Base-by-base conservation (phyloP, 2,888 invertebrate genomes). In the Ochlodes sylvanus region DNA sequence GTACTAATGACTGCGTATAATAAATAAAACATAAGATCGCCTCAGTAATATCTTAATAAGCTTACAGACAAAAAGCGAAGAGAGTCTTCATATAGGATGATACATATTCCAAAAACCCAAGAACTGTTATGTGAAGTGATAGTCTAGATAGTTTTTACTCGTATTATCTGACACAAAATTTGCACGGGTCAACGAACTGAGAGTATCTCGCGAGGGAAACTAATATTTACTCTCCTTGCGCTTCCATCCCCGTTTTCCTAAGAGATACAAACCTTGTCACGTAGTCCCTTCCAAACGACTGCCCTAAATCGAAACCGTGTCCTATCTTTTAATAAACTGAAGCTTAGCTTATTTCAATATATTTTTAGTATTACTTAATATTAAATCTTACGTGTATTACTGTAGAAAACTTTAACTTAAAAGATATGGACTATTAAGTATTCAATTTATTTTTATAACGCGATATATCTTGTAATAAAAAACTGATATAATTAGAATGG, bases 151-250 rank as follows among this genome's bases (percentile, higher is more conserved):
- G 77, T 77, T 80, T 80, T 77, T 75, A 77, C 77, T 72, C 73
- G 74, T 80, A 77, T 78, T 71, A 77, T 77, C 77, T 78, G 80
- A 75, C 81, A 85, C 80, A 84, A 89, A 90, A 87, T 88, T 88
- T 80, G 80, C 82, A 73, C 85, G 82, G 89, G 89, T 91, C 91
- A 88, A 84, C 83, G 91, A 90, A 88, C 92, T 83, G 85, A 77
- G 80, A 84, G 83, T 82, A 82, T 81, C 82, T 86, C 82, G 82
- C 81, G 84, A 85, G 87, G 85, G 83, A 85, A 58, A 88, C 88
- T 88, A 90, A 90, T 91, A 92, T 92, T 92, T 90, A 84, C 86
- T 79, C 85, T 86, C 84, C 66, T 60, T 60, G 65, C 60, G 58
- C 65, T 85, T 87, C 86, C 84, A 47, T 84, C 82, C 83, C 84